Conservation (phyloP, 53 echinoderm and acorn worm species). For the Patiria pectinifera region DNA sequence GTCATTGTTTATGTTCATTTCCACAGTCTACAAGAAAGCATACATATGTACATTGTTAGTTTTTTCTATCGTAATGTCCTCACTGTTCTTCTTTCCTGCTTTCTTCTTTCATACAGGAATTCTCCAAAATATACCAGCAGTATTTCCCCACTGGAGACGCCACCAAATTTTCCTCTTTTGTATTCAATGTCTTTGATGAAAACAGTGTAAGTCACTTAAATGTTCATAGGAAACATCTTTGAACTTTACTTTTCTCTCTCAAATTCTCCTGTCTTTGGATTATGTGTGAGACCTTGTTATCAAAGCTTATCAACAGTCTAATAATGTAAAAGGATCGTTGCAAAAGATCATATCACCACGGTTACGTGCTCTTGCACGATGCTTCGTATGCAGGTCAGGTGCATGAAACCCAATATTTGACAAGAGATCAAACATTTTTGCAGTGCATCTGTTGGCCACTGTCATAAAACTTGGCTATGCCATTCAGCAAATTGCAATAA, state of each 20-base stretch:
- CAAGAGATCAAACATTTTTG: background rate
- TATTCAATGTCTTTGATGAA: slow-evolving; percentile 97
- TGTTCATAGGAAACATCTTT: background rate
- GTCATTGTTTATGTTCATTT: no score
- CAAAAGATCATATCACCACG: no score
- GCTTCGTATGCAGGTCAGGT: background rate
- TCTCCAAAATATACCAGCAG: slow-evolving; percentile 96
- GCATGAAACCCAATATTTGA: background rate
- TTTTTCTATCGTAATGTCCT: background rate
- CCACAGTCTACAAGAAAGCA: no score
- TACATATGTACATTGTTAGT: no score
- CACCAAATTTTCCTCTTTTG: slow-evolving; percentile 93
- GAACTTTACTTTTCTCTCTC: no score
- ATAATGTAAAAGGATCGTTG: no score
- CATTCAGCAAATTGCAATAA: background rate
- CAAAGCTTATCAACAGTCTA: no score
- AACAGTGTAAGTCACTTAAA: slow-evolving; percentile 77
- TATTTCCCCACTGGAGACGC: slow-evolving; percentile 98
- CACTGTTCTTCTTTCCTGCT: background rate
- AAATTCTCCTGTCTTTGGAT: no score
- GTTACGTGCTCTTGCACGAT: no score
- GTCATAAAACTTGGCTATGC: background rate
- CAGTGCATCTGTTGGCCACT: background rate
- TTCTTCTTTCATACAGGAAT: slow-evolving; percentile 73
- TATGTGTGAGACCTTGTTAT: no score